phyloP scores from a whole-genome alignment of 2,888 invertebrate genomes.

The Blastobasis lacticolella region DNA sequence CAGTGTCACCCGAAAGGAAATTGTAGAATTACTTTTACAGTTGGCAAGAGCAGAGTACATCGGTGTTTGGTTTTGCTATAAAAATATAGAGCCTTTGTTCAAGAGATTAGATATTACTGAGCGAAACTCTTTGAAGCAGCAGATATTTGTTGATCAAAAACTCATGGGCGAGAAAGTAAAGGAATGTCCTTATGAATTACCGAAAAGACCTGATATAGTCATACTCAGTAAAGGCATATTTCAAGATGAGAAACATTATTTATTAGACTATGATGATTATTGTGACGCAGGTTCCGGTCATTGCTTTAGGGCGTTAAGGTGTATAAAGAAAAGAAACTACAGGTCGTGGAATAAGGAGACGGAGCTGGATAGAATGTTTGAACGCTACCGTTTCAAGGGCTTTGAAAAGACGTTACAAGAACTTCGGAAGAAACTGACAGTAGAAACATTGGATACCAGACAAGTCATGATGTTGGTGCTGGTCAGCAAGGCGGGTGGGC shows the following conservation, averaged over 20 bases:
- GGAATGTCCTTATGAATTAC: constrained; percentile 27
- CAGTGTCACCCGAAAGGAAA: constrained; percentile 17
- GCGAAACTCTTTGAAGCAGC: constrained; percentile 19
- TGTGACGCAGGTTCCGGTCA: too few relatives aligned
- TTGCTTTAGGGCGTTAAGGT: too few relatives aligned
- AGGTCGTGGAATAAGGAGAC: too few relatives aligned
- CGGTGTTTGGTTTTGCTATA: constrained; percentile 16
- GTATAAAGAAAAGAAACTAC: too few relatives aligned
- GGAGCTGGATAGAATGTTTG: constrained; percentile 37
- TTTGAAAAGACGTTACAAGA: constrained; percentile 42
- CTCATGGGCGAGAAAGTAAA: constrained; percentile 14
- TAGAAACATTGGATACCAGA: constrained; percentile 34
- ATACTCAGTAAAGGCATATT: constrained; percentile 15
- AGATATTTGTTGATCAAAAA: constrained; percentile 25
- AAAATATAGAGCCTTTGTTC: constrained; percentile 21
- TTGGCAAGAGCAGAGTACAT: constrained; percentile 22
- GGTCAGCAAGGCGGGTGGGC: constrained; percentile 49
- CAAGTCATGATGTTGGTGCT: constrained; percentile 49
- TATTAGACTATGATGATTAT: too few relatives aligned
- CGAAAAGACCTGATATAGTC: constrained; percentile 11
- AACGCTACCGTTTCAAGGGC: constrained; percentile 38
- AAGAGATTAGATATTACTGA: constrained; percentile 20
- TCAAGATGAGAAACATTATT: constrained; percentile 12
- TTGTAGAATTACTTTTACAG: constrained; percentile 18
- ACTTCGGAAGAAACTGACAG: constrained; percentile 32